Evolutionary conservation across 2,113 vertebrate genomes (phyloP).

Genomic region (Oncorhynchus clarkii): DNA sequence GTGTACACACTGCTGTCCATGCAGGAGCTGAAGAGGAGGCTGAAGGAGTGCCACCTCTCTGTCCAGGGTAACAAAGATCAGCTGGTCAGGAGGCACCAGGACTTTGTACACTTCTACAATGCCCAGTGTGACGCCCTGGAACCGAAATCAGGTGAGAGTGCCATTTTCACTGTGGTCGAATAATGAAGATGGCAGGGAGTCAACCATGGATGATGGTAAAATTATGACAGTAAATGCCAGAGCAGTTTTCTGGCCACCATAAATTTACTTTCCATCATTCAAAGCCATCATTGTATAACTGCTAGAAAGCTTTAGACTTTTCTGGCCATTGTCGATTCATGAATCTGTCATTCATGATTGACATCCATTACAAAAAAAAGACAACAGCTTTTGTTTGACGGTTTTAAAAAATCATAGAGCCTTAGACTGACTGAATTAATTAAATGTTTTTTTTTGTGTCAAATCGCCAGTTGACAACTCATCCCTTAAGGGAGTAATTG

Average conservation of each 20-base stretch:
- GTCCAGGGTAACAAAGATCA: slow-evolving; percentile 81
- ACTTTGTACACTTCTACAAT: slow-evolving; percentile 88
- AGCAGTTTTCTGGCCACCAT: background rate
- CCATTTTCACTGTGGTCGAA: background rate
- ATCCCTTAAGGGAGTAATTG: too few relatives aligned
- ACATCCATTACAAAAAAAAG: background rate
- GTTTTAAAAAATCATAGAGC: too few relatives aligned
- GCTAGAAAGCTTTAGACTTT: background rate
- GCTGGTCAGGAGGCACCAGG: slow-evolving; percentile 84
- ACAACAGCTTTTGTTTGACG: background rate
- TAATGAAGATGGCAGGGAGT: background rate
- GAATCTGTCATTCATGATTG: background rate
- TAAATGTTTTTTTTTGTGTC: too few relatives aligned
- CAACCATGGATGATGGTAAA: too few relatives aligned
- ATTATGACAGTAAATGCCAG: background rate
- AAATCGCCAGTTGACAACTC: too few relatives aligned
- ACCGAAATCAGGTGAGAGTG: slow-evolving; percentile 81
- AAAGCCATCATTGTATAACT: too few relatives aligned
- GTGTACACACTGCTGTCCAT: slow-evolving; percentile 89
- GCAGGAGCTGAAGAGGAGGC: slow-evolving; percentile 82
- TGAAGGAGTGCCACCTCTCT: slow-evolving; percentile 82
- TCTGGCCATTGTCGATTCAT: background rate
- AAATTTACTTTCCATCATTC: too few relatives aligned
- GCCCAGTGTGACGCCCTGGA: slow-evolving; percentile 88
- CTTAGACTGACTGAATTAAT: background rate